These are phyloP conservation scores for Myotis findleyi DNA, from an alignment of 2,797 vertebrate species.

Conservation along the genomic window DNA sequence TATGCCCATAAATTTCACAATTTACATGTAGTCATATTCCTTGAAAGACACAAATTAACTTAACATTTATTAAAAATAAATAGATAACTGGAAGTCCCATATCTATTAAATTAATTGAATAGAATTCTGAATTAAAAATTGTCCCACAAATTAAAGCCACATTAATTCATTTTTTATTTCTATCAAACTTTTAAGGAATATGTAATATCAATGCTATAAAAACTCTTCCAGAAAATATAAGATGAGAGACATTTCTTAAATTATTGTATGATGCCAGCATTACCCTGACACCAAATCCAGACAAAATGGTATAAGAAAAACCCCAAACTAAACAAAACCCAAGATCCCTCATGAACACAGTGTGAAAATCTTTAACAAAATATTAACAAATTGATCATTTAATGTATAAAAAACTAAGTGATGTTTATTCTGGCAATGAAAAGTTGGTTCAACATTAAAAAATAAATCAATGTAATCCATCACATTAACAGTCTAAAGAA, in stretches of 20 bases:
- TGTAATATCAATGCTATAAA: background rate
- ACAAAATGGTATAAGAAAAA: background rate
- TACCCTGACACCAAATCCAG: background rate
- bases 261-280: background rate
- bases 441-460: constrained; percentile 19
- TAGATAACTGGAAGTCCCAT: background rate
- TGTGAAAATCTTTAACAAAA: background rate
- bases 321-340: background rate
- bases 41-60: background rate
- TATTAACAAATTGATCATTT: background rate
- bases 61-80: background rate
- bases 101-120: background rate
- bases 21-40: background rate
- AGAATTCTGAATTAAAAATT: background rate
- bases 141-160: background rate
- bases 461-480: background rate
- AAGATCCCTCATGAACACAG: background rate
- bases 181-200: background rate
- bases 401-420: background rate
- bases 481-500: background rate
- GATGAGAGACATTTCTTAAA: background rate
- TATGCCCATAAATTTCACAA: background rate
- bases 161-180: background rate
- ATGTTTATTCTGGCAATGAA: background rate
- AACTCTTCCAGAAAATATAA: constrained; percentile 10